phyloP scores from a whole-genome alignment of 1,140 invertebrate genomes.

The Brachionus calyciflorus region DNA sequence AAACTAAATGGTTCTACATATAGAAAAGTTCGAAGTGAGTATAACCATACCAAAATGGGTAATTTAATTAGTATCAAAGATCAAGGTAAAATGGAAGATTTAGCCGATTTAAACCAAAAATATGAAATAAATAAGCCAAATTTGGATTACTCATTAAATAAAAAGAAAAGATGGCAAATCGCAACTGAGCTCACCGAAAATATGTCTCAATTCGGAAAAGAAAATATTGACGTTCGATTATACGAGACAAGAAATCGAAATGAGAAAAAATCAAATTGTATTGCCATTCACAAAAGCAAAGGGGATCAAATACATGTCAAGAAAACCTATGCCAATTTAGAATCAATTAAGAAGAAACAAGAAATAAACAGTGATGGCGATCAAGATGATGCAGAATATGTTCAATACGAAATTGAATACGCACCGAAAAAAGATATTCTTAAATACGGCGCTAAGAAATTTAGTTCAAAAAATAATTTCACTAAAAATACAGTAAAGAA shows the following conservation, averaged over 20 bases:
- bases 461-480: not conserved
- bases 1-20: conserved; percentile 8
- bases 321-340: conserved; percentile 33
- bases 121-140: conserved; percentile 5
- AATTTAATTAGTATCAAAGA: not conserved
- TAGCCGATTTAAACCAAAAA: conserved; percentile 8
- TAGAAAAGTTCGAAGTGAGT: conserved; percentile 6
- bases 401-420: conserved; percentile 29
- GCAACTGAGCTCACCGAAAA: not conserved
- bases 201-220: not conserved
- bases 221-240: conserved; percentile 27
- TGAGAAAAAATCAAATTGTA: conserved; percentile 26
- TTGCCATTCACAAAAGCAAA: conserved; percentile 25
- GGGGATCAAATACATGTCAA: conserved; percentile 6
- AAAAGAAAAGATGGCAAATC: conserved; percentile 36
- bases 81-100: conserved; percentile 7
- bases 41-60: conserved; percentile 6
- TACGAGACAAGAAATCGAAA: conserved; percentile 24
- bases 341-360: not conserved
- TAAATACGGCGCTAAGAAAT: conserved; percentile 9
- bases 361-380: not conserved
- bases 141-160: conserved; percentile 1
- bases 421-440: conserved; percentile 17
- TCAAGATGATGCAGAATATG: not conserved
- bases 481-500: not conserved